phyloP scores from a whole-genome alignment of 2,888 invertebrate species.

The Coenonympha arcania region DNA sequence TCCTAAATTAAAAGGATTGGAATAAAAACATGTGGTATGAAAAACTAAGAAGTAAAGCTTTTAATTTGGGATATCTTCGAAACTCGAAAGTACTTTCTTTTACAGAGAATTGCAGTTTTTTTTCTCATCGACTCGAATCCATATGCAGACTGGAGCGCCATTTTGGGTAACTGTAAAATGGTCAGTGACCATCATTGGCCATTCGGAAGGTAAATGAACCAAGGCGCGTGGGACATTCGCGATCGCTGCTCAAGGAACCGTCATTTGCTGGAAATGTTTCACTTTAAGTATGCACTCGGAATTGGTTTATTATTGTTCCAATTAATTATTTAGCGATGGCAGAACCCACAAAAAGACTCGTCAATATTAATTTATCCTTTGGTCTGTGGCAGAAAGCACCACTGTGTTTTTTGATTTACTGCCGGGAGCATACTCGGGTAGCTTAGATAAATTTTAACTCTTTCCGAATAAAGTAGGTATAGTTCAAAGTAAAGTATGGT shows the following conservation, averaged over 20 bases:
- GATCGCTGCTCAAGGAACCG: conserved; percentile 11
- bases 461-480: too few relatives aligned
- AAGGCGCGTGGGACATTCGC: conserved; percentile 31
- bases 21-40: not conserved
- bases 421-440: too few relatives aligned
- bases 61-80: not conserved
- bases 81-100: not conserved
- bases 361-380: too few relatives aligned
- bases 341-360: too few relatives aligned
- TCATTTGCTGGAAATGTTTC: conserved; percentile 15
- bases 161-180: conserved; percentile 38
- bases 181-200: conserved; percentile 33
- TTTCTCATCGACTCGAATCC: conserved; percentile 5
- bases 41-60: not conserved
- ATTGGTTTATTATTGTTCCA: conserved; percentile 7
- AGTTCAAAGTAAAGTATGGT: too few relatives aligned
- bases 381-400: too few relatives aligned
- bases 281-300: conserved; percentile 17
- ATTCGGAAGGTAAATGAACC: conserved; percentile 33
- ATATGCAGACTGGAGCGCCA: conserved; percentile 6
- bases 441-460: too few relatives aligned
- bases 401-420: too few relatives aligned
- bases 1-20: too few relatives aligned
- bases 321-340: too few relatives aligned
- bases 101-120: not conserved